These are phyloP conservation scores for Chiloscyllium plagiosum DNA, from an alignment of 2,113 vertebrate species.

Conservation along the genomic window DNA sequence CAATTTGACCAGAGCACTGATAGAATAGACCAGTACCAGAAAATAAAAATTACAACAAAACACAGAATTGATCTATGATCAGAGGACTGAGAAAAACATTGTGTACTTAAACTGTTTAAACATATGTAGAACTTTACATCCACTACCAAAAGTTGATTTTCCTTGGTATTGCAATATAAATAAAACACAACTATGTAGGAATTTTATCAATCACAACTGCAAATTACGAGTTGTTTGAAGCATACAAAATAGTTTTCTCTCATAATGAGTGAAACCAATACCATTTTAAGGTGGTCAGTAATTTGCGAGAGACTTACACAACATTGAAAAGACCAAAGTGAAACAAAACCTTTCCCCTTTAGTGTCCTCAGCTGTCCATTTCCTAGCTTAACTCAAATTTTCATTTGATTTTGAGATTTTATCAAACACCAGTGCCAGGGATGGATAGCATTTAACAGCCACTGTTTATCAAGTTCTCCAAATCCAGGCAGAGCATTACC, in stretches of 20 bases:
- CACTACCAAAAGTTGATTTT: not conserved
- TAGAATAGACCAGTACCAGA: not conserved
- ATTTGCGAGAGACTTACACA: not conserved
- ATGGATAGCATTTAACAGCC: slow-evolving; percentile 5
- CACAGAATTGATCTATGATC: not conserved
- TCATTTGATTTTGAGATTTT: not conserved
- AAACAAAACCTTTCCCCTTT: not conserved
- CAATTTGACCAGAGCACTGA: not conserved
- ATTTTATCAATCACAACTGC: not conserved
- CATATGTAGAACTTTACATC: not conserved
- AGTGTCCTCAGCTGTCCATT: not conserved
- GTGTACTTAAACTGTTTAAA: not conserved
- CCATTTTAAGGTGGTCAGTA: not conserved
- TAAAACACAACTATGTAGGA: not conserved
- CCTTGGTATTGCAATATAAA: not conserved
- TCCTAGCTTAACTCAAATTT: not conserved
- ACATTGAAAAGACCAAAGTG: not conserved
- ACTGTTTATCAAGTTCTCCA: not conserved
- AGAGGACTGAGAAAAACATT: not conserved
- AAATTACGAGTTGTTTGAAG: not conserved
- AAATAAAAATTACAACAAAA: not conserved
- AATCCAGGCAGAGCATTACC: not conserved
- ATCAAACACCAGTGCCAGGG: not conserved
- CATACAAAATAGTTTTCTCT: not conserved
- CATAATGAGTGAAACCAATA: not conserved